Evolutionary conservation across 23 tunicate species (phyloP), one percentile per base, ranked within the genome.

Genomic region (Styela clava): DNA sequence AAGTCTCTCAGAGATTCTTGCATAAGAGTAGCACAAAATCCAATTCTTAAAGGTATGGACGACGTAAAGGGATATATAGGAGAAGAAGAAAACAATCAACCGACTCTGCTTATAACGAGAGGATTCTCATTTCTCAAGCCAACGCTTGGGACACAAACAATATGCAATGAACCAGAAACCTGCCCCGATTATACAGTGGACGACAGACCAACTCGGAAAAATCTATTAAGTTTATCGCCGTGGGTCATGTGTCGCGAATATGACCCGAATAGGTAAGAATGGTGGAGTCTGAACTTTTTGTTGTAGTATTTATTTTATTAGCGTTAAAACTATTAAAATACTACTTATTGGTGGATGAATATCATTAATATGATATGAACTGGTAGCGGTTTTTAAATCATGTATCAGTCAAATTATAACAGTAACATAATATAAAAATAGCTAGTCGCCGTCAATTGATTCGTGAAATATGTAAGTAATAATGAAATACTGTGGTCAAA

Each of bases 191-290:
- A 76, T 30, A 51, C 24, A 35, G 24, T 29, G 65, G 81, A 26
- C 24, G 29, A 76, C 33, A 28, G 16, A 52, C 32, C 24, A 3
- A 33, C 27, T 3, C 34, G 32, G 27, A 56, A 16, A 33, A 44
- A 64, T 23, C 9, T 51, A 25, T 26, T 22, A 21, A 82, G 85
- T 65, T 51, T 82, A n/a, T 82, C 85, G 36, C 85, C 85, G 20
- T 82, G 64, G 62, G 37, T 62, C 3, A 71, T 68, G 68, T 69
- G 78, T 2, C 62, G 34, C 12, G 67, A 82, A 56, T 35, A 65
- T 35, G 68, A 82, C 24, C 78, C 85, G 30, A 69, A 82, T 64
- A 82, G 85, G 85, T 82, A 24, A 33, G 67, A n/a, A n/a, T n/a
- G n/a, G n/a, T 36, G n/a, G 24, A 61, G n/a, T 21, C 64, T 0